Evolutionary conservation across 2,888 invertebrate species (phyloP).

Genomic region (Exocentrus adspersus): DNA sequence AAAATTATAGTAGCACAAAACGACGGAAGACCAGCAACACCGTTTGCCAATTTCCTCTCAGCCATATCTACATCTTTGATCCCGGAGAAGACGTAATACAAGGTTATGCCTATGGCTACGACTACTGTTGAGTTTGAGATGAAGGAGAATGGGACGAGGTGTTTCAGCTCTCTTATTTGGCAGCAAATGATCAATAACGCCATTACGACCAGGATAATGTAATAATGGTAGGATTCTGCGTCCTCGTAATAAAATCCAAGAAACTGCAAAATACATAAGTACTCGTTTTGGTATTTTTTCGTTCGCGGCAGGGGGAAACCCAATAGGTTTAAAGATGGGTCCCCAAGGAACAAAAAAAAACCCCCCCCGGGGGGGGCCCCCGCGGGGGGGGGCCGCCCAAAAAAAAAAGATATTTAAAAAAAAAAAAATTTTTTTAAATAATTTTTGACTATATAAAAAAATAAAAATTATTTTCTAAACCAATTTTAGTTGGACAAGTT

Average conservation of each 20-base stretch:
- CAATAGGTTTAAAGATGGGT: no score
- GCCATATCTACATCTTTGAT: constrained; percentile 57
- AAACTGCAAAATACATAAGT: no score
- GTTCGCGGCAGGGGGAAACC: no score
- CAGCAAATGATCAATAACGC: constrained; percentile 77
- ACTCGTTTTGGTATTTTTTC: no score
- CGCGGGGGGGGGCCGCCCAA: no score
- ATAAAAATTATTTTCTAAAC: no score
- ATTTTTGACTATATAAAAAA: no score
- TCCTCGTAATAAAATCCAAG: constrained; percentile 65
- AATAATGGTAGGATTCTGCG: constrained; percentile 61
- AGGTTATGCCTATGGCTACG: constrained; percentile 78
- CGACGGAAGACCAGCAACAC: constrained; percentile 68
- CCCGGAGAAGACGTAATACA: constrained; percentile 82
- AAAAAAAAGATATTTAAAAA: no score
- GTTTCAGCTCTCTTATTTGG: constrained; percentile 81
- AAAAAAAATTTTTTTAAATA: no score
- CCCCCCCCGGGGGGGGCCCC: no score
- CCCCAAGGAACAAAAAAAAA: no score
- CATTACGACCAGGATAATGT: constrained; percentile 75
- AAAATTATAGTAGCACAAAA: constrained; percentile 97
- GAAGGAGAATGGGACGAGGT: constrained; percentile 89
- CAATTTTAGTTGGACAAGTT: no score
- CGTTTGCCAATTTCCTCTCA: constrained; percentile 63
- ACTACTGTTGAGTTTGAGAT: constrained; percentile 86